Conservation (phyloP, 2,888 invertebrate species). For the Stratiomys singularior region DNA sequence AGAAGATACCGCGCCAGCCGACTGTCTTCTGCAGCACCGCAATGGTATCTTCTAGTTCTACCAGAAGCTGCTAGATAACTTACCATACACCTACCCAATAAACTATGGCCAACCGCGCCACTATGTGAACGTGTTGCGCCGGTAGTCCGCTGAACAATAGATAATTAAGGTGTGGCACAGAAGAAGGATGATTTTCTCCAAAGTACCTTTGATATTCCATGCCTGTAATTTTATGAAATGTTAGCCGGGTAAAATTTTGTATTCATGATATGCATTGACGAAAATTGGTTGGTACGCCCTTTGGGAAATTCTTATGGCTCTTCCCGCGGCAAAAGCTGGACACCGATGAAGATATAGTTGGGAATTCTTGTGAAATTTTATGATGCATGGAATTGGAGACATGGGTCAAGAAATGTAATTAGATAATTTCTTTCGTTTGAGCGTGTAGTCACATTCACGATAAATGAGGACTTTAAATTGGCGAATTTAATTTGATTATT, state of each 20-base stretch:
- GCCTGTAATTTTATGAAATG: slow-evolving; percentile 24
- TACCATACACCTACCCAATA: background rate
- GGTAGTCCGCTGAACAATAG: slow-evolving; percentile 35
- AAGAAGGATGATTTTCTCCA: slow-evolving; percentile 12
- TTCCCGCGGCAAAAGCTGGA: background rate
- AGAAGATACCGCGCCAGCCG: background rate
- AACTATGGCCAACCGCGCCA: background rate
- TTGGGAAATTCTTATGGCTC: background rate
- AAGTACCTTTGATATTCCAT: slow-evolving; percentile 10
- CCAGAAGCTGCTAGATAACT: slow-evolving; percentile 16
- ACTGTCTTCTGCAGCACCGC: too few relatives aligned
- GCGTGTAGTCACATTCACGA: too few relatives aligned
- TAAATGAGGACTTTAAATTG: background rate
- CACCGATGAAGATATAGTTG: background rate
- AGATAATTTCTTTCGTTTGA: slow-evolving; percentile 10
- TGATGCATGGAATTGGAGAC: slow-evolving; percentile 23
- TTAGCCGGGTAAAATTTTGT: background rate
- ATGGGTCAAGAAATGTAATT: slow-evolving; percentile 26
- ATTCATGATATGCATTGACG: slow-evolving; percentile 15
- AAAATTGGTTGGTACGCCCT: background rate
- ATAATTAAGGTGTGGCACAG: slow-evolving; percentile 40
- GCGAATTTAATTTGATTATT: slow-evolving; percentile 11
- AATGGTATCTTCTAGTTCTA: slow-evolving; percentile 3
- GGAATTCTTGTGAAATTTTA: too few relatives aligned
- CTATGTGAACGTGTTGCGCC: slow-evolving; percentile 14